These are phyloP conservation scores for Sinhomidia bicolor DNA, from an alignment of 2,888 invertebrate species.

Conservation along the genomic window DNA sequence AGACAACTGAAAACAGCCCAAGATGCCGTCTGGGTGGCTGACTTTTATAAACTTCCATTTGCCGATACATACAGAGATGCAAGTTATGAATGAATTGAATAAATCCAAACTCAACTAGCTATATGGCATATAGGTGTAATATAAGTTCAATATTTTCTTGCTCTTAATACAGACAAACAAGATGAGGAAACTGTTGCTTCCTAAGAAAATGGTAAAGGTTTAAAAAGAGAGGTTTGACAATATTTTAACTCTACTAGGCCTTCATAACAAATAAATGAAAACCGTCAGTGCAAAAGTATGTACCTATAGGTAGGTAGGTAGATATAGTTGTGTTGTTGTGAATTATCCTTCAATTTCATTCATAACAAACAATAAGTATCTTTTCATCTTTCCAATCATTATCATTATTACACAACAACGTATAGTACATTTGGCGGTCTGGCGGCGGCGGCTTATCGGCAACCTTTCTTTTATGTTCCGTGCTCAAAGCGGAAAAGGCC, in stretches of 20 bases:
- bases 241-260: no score
- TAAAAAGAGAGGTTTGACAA: no score
- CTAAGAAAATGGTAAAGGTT: no score
- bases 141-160: no score
- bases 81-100: neutral
- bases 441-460: constrained; percentile 41
- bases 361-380: constrained; percentile 29
- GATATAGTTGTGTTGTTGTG: no score
- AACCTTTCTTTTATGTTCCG: constrained; percentile 61
- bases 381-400: constrained; percentile 31
- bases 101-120: no score
- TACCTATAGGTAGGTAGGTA: no score
- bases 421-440: neutral
- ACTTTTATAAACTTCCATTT: neutral
- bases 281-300: no score
- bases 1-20: constrained; percentile 33
- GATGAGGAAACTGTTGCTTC: no score
- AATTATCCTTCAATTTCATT: constrained; percentile 8
- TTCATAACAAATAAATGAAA: no score
- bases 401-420: neutral
- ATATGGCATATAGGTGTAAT: no score
- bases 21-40: constrained; percentile 63
- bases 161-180: no score
- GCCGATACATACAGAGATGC: neutral
- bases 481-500: constrained; percentile 66